Evolutionary conservation across 2,797 vertebrate genomes (phyloP).

Genomic region (Sebastes steindachneri): DNA sequence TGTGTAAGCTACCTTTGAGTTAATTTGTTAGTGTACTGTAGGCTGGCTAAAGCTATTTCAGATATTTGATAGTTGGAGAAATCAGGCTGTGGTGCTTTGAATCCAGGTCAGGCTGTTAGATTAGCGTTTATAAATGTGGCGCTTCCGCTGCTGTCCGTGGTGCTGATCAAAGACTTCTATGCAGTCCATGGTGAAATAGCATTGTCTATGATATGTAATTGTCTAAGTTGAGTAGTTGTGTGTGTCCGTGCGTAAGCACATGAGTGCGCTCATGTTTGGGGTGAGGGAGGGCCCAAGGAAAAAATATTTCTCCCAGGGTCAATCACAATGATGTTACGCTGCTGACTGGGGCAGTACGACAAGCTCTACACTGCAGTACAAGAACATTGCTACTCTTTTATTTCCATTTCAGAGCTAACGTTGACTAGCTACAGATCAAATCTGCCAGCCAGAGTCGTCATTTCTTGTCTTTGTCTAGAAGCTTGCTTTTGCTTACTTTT

Average conservation of each 20-base stretch:
- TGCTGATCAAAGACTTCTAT: not conserved
- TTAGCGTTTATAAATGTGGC: not conserved
- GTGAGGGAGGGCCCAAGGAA: not conserved
- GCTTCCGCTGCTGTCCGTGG: not conserved
- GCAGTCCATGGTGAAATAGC: no score
- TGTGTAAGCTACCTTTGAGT: no score
- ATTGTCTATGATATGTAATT: no score
- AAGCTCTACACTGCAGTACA: not conserved
- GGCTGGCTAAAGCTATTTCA: not conserved
- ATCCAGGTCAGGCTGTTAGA: not conserved
- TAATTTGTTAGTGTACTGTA: no score
- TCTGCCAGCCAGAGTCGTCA: not conserved
- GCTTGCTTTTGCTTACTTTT: not conserved
- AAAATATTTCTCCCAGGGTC: not conserved
- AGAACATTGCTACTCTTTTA: not conserved
- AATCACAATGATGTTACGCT: not conserved
- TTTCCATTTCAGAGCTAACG: not conserved
- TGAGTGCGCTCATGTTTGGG: not conserved
- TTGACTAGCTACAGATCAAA: not conserved
- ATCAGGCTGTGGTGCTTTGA: not conserved
- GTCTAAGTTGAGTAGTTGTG: not conserved
- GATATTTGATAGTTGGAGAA: not conserved
- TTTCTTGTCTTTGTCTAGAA: not conserved
- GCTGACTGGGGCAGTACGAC: not conserved
- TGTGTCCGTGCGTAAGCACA: not conserved